phyloP scores from a whole-genome alignment of 2,113 vertebrate genomes.

The Caranx melampygus region DNA sequence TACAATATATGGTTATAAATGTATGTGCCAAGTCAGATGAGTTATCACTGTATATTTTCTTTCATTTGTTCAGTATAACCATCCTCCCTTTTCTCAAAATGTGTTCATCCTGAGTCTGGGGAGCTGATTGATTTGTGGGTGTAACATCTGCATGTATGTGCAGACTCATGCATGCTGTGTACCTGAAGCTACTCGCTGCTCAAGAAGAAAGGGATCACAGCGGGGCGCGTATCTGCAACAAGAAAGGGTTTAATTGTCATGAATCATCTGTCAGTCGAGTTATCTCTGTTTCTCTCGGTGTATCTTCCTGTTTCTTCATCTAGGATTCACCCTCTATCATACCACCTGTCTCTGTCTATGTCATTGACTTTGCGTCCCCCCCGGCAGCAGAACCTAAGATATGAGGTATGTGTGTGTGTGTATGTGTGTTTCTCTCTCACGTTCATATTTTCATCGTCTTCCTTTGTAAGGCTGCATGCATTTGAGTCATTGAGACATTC shows the following conservation, averaged over 20 bases:
- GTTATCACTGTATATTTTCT: not conserved
- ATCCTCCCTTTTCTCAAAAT: too few species aligned
- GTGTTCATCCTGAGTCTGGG: not conserved
- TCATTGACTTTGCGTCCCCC: conserved; percentile 29
- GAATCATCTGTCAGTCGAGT: conserved; percentile 64
- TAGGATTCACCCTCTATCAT: conserved; percentile 10
- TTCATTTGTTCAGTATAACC: not conserved
- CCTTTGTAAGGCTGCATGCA: conserved; percentile 39
- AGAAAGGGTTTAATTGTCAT: conserved; percentile 76
- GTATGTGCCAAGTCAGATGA: too few species aligned
- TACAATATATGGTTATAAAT: too few species aligned
- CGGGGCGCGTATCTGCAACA: conserved; percentile 48
- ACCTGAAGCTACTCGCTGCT: conserved; percentile 50
- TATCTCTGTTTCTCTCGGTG: conserved; percentile 29
- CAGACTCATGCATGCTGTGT: conserved; percentile 40
- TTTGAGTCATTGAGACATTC: not conserved
- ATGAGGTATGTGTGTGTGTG: conserved; percentile 20
- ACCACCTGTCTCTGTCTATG: conserved; percentile 33
- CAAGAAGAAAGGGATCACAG: conserved; percentile 38
- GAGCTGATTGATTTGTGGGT: not conserved
- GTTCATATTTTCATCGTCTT: conserved; percentile 50
- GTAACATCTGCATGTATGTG: conserved; percentile 6
- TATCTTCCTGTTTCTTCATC: conserved; percentile 24
- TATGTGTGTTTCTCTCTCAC: conserved; percentile 15
- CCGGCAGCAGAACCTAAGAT: conserved; percentile 29